Base-by-base conservation (phyloP, 1,140 invertebrate species). In the Apis cerana region DNA sequence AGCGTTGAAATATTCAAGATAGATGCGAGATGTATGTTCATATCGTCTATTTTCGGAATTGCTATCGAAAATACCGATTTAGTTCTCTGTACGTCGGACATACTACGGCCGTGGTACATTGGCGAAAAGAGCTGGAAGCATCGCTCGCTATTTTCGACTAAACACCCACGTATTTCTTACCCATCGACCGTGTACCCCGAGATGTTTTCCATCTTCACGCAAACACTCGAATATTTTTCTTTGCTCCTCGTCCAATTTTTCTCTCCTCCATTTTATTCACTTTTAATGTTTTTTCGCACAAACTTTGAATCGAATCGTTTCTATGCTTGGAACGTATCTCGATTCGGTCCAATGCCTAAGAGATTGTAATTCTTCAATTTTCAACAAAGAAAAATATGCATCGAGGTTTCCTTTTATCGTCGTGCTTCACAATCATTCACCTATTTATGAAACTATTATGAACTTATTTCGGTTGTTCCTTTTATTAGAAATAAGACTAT, bases 41-140 rank as follows among this genome's bases (percentile, higher is more conserved):
- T 61, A 84, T 71, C 74, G 59, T 76, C 82, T 91, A 91, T 91
- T 91, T 91, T 85, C 74, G 90, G 75, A 71, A 62, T 15, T 82
- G 78, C 80, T 82, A 84, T 88, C 79, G 84, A 90, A 90, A 91
- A 90, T 88, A 91, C 82, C 79, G 89, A 87, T 88, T 87, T 80
- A 69, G 84, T 84, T 81, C 80, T 71, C 61, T 71, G 74, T 83
- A 69, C 72, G 68, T 61, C 43, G 17, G 23, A 64, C 65, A 27
- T 69, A 43, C 59, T 72, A 43, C 33, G 54, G n/a, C 43, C 43
- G 68, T 58, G 43, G 80, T 80, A 83, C 58, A 82, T 61, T 52
- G 76, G 27, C 50, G 54, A 59, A 81, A 65, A 81, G 86, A 91
- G 82, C 85, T 90, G 86, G 85, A 91, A 86, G 67, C 86, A 83